A percentile compares a stretch with the other conserved stretches of the same genome.
Conservation (phyloP, 2,888 invertebrate species). For the Aspidiotus rigidus region DNA sequence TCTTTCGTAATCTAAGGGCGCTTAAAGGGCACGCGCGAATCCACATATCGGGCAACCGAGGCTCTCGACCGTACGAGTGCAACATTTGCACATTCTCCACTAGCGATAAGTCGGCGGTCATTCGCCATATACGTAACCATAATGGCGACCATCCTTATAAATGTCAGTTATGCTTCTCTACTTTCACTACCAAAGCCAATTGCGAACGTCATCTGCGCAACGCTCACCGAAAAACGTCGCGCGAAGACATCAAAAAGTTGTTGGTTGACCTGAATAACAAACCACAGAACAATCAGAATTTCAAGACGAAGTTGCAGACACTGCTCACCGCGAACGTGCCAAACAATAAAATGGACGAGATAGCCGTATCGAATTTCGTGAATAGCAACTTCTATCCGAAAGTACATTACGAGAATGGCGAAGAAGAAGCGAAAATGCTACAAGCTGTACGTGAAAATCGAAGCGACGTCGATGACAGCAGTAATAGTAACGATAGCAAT, state of each 20-base stretch:
- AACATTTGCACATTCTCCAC: constrained; percentile 86
- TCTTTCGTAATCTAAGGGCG: constrained; percentile 80
- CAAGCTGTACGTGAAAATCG: not conserved
- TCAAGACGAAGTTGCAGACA: constrained; percentile 19
- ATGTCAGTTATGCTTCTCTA: constrained; percentile 89
- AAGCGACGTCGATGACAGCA: constrained; percentile 17
- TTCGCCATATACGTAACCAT: constrained; percentile 85
- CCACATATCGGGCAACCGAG: constrained; percentile 63
- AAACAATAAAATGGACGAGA: not conserved
- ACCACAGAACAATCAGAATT: constrained; percentile 7
- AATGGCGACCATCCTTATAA: constrained; percentile 92
- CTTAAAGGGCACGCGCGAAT: constrained; percentile 83
- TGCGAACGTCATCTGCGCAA: constrained; percentile 91
- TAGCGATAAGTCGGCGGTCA: constrained; percentile 80
- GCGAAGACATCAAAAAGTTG: constrained; percentile 79
- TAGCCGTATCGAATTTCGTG: not conserved
- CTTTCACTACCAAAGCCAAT: constrained; percentile 94
- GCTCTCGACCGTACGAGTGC: constrained; percentile 67
- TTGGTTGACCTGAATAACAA: constrained; percentile 45
- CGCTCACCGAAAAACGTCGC: constrained; percentile 72
- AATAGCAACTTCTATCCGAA: constrained; percentile 1
- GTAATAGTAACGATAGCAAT: constrained; percentile 24
- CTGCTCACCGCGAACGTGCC: constrained; percentile 16
- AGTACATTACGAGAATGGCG: constrained; percentile 1
- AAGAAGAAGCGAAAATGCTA: constrained; percentile 14